Conservation (phyloP, 2,113 vertebrate species). For the Peromyscus californicus region DNA sequence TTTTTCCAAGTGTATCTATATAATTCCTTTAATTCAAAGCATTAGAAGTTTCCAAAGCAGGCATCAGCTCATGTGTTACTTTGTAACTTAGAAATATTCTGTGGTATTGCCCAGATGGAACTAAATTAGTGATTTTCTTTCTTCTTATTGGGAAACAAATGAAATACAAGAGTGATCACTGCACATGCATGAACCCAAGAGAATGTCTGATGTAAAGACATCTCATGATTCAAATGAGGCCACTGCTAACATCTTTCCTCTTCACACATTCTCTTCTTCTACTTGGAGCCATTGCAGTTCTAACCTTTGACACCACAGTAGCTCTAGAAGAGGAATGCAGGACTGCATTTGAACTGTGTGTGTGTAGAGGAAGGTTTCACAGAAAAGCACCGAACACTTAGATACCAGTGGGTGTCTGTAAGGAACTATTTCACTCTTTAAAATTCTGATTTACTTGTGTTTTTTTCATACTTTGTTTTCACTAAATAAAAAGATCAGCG, state of each 20-base stretch:
- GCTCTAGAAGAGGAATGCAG: neutral
- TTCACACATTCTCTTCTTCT: neutral
- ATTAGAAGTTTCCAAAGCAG: neutral
- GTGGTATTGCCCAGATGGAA: neutral
- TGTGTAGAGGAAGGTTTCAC: neutral
- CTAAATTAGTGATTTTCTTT: slow-evolving; percentile 9
- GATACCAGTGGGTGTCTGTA: neutral
- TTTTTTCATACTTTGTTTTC: slow-evolving; percentile 61
- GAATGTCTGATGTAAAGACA: neutral
- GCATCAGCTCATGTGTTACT: neutral
- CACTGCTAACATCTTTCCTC: neutral
- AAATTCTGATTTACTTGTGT: slow-evolving; percentile 63
- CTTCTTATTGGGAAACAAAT: neutral
- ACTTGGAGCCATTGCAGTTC: neutral
- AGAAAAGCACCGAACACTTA: neutral
- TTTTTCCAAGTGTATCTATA: slow-evolving; percentile 2
- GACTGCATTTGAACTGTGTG: neutral
- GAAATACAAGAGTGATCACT: neutral
- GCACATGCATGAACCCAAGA: neutral
- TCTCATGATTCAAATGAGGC: neutral
- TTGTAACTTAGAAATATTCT: neutral
- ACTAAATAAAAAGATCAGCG: slow-evolving; percentile 52
- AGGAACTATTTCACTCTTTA: neutral
- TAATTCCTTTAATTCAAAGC: neutral
- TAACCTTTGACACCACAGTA: neutral